phyloP scores from a whole-genome alignment of 2,888 invertebrate species.

The Mythimna albipuncta region DNA sequence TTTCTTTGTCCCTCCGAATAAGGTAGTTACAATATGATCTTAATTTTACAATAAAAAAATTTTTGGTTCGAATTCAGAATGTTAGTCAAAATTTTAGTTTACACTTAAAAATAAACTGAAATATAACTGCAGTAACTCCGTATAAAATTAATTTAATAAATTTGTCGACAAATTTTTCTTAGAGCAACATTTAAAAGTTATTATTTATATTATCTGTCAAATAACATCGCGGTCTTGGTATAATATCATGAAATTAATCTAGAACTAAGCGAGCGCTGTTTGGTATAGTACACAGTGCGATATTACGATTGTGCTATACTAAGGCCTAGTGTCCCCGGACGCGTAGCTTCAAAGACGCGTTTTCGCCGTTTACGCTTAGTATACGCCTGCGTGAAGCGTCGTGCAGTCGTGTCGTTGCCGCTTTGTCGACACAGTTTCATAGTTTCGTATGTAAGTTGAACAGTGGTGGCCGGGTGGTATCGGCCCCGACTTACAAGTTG shows the following conservation, averaged over 20 bases:
- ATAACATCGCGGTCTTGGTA: slow-evolving; percentile 22
- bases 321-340: no score
- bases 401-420: no score
- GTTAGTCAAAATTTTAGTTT: slow-evolving; percentile 61
- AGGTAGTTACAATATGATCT: slow-evolving; percentile 18
- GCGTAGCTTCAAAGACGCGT: no score
- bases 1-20: slow-evolving; percentile 6
- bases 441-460: no score
- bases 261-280: slow-evolving; percentile 4
- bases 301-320: slow-evolving; percentile 25
- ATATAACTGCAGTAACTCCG: slow-evolving; percentile 45
- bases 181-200: slow-evolving; percentile 1
- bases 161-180: slow-evolving; percentile 13
- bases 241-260: slow-evolving; percentile 29
- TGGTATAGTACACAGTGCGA: slow-evolving; percentile 13
- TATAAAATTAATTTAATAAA: slow-evolving; percentile 10
- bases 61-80: slow-evolving; percentile 49
- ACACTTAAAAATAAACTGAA: slow-evolving; percentile 58
- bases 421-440: no score
- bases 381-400: no score
- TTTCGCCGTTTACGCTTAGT: no score
- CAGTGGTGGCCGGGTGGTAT: no score
- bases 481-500: no score
- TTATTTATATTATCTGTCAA: slow-evolving; percentile 22
- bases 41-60: slow-evolving; percentile 18